Conservation (phyloP, 1,140 invertebrate genomes). For the Magallana gigas region DNA sequence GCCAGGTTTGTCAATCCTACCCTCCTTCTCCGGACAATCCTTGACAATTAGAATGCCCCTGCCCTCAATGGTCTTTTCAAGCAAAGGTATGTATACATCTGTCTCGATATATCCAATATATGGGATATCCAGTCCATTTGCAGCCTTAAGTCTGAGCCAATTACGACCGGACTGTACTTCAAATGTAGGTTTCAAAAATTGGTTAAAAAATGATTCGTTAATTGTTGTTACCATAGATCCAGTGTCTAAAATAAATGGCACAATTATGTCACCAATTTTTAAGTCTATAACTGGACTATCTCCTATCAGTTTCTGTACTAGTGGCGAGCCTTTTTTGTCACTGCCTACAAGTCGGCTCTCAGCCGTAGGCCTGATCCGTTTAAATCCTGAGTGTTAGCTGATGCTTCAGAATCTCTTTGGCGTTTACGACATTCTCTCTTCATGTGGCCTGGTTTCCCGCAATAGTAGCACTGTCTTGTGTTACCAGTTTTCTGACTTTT, state of each 20-base stretch:
- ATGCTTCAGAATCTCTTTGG: too few relatives aligned
- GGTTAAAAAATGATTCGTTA: conserved; percentile 35
- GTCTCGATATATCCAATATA: conserved; percentile 46
- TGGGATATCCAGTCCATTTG: conserved; percentile 45
- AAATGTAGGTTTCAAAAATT: not conserved
- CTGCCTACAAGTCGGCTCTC: conserved; percentile 24
- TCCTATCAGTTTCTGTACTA: too few relatives aligned
- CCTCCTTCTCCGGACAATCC: not conserved
- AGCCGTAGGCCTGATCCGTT: conserved; percentile 2
- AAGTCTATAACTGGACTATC: too few relatives aligned
- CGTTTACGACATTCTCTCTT: not conserved
- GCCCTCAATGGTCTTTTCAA: conserved; percentile 11
- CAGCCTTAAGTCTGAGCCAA: conserved; percentile 16
- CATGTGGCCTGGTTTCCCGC: not conserved
- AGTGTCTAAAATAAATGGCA: not conserved
- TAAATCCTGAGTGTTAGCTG: not conserved
- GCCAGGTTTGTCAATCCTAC: conserved; percentile 11
- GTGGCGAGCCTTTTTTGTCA: too few relatives aligned
- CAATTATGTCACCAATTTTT: too few relatives aligned
- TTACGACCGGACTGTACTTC: not conserved
- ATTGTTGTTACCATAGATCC: conserved; percentile 45
- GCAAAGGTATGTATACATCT: conserved; percentile 21
- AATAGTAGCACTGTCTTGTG: conserved; percentile 15
- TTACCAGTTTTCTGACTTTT: not conserved
- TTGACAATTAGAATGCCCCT: conserved; percentile 39